Percentiles rank a stretch among this genome's conserved stretches.
Evolutionary conservation across 2,113 vertebrate genomes (phyloP).

Genomic region (Speoplatyrhinus poulsoni): DNA sequence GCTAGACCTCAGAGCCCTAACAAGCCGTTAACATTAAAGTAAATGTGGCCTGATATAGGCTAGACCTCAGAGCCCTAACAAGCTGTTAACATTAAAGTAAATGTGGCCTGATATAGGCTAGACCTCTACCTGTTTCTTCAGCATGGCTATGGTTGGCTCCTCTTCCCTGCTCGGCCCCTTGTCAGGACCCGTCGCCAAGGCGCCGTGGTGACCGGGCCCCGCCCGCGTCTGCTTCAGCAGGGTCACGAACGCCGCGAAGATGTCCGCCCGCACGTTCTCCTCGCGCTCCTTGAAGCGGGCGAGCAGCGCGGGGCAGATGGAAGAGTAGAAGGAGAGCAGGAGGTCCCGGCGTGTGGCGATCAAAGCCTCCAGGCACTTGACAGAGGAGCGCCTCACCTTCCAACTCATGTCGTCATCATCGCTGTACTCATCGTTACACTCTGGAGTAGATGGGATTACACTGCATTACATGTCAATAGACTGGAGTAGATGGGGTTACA

Average conservation of each 20-base stretch:
- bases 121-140: conserved; percentile 82
- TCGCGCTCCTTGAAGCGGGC: conserved; percentile 90
- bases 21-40: too few relatives aligned
- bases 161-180: conserved; percentile 59
- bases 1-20: too few relatives aligned
- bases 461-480: conserved; percentile 51
- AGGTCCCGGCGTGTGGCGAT: conserved; percentile 83
- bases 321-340: conserved; percentile 83
- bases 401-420: conserved; percentile 95
- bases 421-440: conserved; percentile 89
- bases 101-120: too few relatives aligned
- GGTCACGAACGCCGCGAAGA: conserved; percentile 84
- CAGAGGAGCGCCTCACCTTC: conserved; percentile 91
- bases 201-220: conserved; percentile 66
- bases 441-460: conserved; percentile 58
- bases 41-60: too few relatives aligned
- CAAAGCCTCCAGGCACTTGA: conserved; percentile 89
- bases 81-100: not conserved
- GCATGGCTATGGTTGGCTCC: conserved; percentile 73
- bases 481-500: too few relatives aligned
- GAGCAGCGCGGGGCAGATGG: conserved; percentile 83
- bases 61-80: too few relatives aligned
- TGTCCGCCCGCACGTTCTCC: conserved; percentile 90
- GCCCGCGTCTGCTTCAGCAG: conserved; percentile 82
- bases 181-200: conserved; percentile 53